Conservation (phyloP, 2,113 vertebrate genomes). For the Platysternon megacephalum region DNA sequence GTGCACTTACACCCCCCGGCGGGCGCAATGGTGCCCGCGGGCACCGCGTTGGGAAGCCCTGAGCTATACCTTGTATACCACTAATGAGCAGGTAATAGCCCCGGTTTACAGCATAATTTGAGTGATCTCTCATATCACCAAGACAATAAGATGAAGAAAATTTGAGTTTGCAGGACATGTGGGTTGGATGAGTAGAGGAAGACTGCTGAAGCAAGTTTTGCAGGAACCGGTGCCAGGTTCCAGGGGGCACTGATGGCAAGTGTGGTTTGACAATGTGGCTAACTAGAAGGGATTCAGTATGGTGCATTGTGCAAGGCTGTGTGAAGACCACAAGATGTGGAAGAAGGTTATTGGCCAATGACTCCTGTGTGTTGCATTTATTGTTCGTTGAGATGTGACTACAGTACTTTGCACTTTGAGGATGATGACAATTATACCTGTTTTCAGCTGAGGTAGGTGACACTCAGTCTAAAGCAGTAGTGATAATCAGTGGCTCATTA, state of each 20-base stretch:
- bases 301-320: neutral
- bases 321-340: neutral
- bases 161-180: neutral
- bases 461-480: neutral
- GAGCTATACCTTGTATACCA: neutral
- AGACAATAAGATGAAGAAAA: neutral
- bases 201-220: neutral
- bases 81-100: neutral
- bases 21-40: too few relatives aligned
- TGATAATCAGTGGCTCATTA: neutral
- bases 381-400: neutral
- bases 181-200: neutral
- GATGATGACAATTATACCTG: neutral
- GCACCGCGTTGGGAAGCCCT: too few relatives aligned
- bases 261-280: neutral
- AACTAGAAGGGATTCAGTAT: neutral
- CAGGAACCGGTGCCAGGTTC: neutral
- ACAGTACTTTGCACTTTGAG: neutral
- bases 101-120: neutral
- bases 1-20: too few relatives aligned
- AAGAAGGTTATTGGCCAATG: neutral
- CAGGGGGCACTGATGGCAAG: neutral
- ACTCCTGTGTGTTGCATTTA: neutral
- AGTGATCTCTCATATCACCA: too few relatives aligned
- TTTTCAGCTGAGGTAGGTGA: neutral